Conservation (phyloP, 2,113 vertebrate species). For the Eidolon helvum region DNA sequence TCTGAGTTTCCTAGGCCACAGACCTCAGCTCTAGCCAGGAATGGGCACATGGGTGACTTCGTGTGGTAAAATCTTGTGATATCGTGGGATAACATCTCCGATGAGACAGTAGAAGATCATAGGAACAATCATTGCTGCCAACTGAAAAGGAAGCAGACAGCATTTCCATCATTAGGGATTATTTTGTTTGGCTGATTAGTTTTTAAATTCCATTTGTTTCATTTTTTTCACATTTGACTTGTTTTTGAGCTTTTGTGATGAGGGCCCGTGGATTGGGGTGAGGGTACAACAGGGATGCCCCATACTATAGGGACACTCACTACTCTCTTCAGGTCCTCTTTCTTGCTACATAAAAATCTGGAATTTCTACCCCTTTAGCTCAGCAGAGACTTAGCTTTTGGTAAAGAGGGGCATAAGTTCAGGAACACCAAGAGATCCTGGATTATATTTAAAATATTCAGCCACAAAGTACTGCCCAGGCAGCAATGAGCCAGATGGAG, state of each 20-base stretch:
- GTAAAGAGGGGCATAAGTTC: not conserved
- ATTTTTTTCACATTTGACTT: not conserved
- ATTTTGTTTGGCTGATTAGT: not conserved
- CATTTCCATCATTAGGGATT: not conserved
- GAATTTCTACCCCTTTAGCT: not conserved
- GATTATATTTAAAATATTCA: not conserved
- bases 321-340: not conserved
- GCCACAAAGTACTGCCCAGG: not conserved
- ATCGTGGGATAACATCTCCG: not conserved
- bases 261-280: not conserved
- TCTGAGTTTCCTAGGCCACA: not conserved
- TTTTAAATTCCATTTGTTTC: not conserved
- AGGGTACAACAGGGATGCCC: not conserved
- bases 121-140: constrained; percentile 53
- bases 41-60: not conserved
- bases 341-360: not conserved
- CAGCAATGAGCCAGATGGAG: not conserved
- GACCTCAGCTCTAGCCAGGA: not conserved
- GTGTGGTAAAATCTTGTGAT: too few relatives aligned
- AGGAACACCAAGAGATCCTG: not conserved
- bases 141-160: not conserved
- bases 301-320: not conserved
- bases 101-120: constrained; percentile 21
- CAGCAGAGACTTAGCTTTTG: not conserved
- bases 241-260: not conserved